Evolutionary conservation across 1,140 invertebrate genomes (phyloP).

Genomic region (Eupristina koningsbergeri): DNA sequence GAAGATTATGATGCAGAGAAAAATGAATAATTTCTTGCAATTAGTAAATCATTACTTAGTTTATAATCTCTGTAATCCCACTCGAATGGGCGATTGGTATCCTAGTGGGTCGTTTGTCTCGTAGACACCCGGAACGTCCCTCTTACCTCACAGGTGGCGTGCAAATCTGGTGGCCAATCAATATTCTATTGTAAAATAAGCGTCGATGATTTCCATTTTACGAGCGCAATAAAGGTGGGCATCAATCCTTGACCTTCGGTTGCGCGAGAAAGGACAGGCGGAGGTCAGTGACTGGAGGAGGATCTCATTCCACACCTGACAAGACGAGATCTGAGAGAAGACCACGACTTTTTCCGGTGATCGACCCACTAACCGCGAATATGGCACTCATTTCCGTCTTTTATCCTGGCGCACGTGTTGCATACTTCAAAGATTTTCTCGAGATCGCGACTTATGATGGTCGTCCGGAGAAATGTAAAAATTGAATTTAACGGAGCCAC

Average conservation of each 20-base stretch:
- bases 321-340: too few species aligned
- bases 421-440: background rate
- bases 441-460: background rate
- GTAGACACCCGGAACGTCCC: too few species aligned
- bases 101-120: too few species aligned
- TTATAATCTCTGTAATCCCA: background rate
- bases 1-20: background rate
- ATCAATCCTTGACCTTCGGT: background rate
- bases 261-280: background rate
- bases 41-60: background rate
- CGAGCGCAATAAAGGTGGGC: background rate
- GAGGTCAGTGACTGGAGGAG: background rate
- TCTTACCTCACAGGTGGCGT: background rate
- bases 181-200: conserved; percentile 11
- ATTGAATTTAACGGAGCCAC: too few species aligned
- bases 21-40: background rate
- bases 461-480: too few species aligned
- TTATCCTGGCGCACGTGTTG: background rate
- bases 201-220: background rate
- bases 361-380: conserved; percentile 44
- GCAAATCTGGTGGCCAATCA: background rate
- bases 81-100: background rate
- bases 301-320: background rate
- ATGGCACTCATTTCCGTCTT: background rate
- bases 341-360: conserved; percentile 44